A percentile compares a stretch with the other conserved stretches of the same genome.
Evolutionary conservation across 2,797 vertebrate genomes (phyloP).

Genomic region (Coracias cyanogaster): DNA sequence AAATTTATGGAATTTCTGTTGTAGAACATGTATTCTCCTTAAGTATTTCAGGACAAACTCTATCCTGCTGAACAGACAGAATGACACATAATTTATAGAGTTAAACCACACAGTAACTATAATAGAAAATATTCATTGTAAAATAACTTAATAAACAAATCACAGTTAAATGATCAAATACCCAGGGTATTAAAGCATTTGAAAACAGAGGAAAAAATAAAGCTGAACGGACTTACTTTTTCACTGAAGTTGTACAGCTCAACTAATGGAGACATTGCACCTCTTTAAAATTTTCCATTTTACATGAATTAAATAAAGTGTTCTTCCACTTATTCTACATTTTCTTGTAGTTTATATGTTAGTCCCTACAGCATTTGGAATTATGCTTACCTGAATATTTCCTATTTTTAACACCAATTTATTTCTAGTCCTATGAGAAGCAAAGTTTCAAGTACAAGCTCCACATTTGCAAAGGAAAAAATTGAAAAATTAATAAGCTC

Average conservation of each 20-base stretch:
- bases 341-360: background rate
- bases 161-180: background rate
- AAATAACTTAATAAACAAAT: background rate
- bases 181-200: background rate
- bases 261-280: background rate
- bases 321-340: background rate
- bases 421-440: background rate
- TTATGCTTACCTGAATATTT: background rate
- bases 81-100: background rate
- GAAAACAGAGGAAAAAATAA: background rate
- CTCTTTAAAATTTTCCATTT: background rate
- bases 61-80: background rate
- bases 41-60: background rate
- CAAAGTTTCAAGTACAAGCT: background rate
- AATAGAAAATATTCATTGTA: background rate
- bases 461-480: background rate
- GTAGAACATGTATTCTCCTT: background rate
- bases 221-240: background rate
- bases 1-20: background rate
- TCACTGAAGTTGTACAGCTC: background rate
- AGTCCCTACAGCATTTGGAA: background rate
- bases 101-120: background rate
- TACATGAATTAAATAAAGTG: background rate
- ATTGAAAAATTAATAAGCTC: background rate
- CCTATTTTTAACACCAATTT: background rate